A percentile compares a stretch with the other conserved stretches of the same genome.
Evolutionary conservation across 1,140 invertebrate genomes (phyloP).

Genomic region (Sycophaga agraensis): DNA sequence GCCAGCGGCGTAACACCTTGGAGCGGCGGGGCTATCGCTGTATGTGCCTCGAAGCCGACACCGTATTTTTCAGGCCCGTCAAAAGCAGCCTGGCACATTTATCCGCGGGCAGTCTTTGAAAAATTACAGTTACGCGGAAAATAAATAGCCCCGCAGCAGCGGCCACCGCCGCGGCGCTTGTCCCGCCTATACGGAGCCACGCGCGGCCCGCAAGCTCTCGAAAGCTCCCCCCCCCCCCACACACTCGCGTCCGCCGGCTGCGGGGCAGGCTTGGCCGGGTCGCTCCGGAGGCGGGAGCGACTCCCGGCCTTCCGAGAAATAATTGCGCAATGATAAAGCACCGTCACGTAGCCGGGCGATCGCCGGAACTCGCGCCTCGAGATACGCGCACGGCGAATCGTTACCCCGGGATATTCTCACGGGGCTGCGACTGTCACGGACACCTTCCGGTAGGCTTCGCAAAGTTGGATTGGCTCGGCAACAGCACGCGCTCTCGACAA

Average conservation of each 20-base stretch:
- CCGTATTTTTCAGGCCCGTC: conserved; percentile 49
- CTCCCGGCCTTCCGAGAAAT: neutral
- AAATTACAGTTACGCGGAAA: conserved; percentile 51
- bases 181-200: neutral
- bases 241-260: too few species aligned
- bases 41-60: conserved; percentile 19
- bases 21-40: neutral
- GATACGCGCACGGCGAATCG: too few species aligned
- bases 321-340: conserved; percentile 6
- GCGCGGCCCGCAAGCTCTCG: neutral
- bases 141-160: conserved; percentile 50
- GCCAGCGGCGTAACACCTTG: too few species aligned
- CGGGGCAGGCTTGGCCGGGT: too few species aligned
- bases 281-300: neutral
- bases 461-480: too few species aligned
- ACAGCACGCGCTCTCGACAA: too few species aligned
- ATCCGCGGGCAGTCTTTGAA: conserved; percentile 47
- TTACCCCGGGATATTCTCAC: too few species aligned
- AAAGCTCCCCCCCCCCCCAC: too few species aligned
- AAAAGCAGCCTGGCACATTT: conserved; percentile 51
- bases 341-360: neutral
- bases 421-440: too few species aligned
- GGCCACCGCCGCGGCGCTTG: neutral
- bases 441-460: too few species aligned
- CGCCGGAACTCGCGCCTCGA: neutral